phyloP scores from a whole-genome alignment of 2,113 vertebrate species.

The Toxotes jaculatrix region DNA sequence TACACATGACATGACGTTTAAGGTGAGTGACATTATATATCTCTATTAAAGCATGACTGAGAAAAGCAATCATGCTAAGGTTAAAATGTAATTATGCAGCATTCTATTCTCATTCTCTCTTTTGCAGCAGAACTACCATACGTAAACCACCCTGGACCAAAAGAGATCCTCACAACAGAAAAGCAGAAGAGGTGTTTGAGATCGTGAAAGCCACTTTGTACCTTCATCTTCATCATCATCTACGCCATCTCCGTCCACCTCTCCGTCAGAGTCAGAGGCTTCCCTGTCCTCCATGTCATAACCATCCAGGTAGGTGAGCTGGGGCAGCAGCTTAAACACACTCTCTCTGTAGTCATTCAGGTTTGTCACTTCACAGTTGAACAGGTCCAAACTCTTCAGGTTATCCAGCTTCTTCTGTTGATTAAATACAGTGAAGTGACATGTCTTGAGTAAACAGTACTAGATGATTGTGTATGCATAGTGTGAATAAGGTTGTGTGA shows the following conservation, averaged over 20 bases:
- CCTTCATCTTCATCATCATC: conserved; percentile 92
- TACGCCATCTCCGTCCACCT: conserved; percentile 89
- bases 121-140: background rate
- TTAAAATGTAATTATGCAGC: background rate
- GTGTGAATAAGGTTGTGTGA: background rate
- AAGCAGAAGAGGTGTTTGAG: background rate
- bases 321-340: conserved; percentile 91
- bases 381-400: conserved; percentile 94
- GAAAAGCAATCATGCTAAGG: background rate
- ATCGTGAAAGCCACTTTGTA: conserved; percentile 43
- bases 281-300: conserved; percentile 90
- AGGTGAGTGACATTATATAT: background rate
- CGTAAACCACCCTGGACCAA: background rate
- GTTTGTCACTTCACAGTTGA: conserved; percentile 96
- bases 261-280: conserved; percentile 91
- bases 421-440: background rate
- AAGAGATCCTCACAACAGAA: background rate
- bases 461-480: background rate
- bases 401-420: conserved; percentile 92
- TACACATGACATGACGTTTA: background rate
- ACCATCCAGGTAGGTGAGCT: conserved; percentile 93
- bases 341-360: conserved; percentile 93
- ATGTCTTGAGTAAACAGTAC: background rate
- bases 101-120: background rate
- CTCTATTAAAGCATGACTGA: background rate